Percentiles rank a stretch among this genome's conserved stretches.
Evolutionary conservation across 1,140 invertebrate genomes (phyloP).

Genomic region (Nautilus pompilius): DNA sequence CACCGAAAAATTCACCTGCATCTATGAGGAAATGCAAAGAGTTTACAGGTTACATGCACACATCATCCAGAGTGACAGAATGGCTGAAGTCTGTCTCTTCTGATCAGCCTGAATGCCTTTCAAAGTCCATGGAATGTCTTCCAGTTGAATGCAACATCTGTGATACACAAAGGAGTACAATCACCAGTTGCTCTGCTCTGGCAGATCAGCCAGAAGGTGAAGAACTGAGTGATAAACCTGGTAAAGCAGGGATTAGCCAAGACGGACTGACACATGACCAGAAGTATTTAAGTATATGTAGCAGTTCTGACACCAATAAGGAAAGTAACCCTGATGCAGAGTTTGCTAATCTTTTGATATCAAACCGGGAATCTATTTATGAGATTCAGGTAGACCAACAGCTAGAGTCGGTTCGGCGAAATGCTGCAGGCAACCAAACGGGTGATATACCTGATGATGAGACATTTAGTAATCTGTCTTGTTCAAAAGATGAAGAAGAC

Average conservation of each 20-base stretch:
- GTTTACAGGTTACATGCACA: constrained; percentile 24
- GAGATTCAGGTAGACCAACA: constrained; percentile 49
- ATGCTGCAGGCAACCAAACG: constrained; percentile 19
- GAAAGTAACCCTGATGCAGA: not conserved
- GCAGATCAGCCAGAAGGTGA: not conserved
- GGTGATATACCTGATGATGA: constrained; percentile 41
- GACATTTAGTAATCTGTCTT: constrained; percentile 43
- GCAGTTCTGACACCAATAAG: not conserved
- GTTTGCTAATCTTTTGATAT: not conserved
- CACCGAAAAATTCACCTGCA: constrained; percentile 27
- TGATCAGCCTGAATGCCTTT: constrained; percentile 18
- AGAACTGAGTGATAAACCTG: not conserved
- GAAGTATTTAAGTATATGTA: not conserved
- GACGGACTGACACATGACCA: not conserved
- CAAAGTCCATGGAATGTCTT: constrained; percentile 16
- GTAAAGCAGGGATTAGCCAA: not conserved
- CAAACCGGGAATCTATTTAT: constrained; percentile 48
- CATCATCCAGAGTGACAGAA: constrained; percentile 42
- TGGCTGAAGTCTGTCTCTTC: constrained; percentile 46
- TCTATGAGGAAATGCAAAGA: constrained; percentile 22
- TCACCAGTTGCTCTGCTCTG: constrained; percentile 3
- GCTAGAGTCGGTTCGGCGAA: constrained; percentile 28
- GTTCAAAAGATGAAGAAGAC: constrained; percentile 23
- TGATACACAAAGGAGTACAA: constrained; percentile 5
- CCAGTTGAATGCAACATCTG: constrained; percentile 4